Evolutionary conservation across 2,113 vertebrate species (phyloP).

Genomic region (Aramus guarauna): DNA sequence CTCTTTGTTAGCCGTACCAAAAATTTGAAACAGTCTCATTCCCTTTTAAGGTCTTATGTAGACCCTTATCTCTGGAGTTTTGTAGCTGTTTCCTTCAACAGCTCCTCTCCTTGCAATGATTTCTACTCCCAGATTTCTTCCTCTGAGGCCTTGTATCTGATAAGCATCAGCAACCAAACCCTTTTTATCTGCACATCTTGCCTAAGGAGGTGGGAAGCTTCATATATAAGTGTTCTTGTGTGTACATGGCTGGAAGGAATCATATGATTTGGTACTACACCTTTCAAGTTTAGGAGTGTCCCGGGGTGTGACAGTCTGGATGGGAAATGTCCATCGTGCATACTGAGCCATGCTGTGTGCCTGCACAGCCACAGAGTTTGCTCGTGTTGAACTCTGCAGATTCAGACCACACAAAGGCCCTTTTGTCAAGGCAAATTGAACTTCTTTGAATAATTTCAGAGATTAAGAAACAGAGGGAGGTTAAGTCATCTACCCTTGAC

Average conservation of each 20-base stretch:
- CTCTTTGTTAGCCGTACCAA: background rate
- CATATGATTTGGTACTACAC: background rate
- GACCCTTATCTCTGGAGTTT: background rate
- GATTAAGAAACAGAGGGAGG: background rate
- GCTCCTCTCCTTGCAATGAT: background rate
- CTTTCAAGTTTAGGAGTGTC: background rate
- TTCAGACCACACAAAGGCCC: background rate
- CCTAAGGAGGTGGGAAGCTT: background rate
- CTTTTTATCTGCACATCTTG: background rate
- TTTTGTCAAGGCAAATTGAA: background rate
- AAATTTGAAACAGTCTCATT: background rate
- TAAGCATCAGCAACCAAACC: background rate
- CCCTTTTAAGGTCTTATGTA: conserved; percentile 1
- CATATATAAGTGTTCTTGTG: background rate
- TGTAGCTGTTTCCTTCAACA: background rate
- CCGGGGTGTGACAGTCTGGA: rapidly evolving
- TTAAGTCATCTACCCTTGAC: background rate
- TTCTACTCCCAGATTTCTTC: background rate
- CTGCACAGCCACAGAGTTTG: background rate
- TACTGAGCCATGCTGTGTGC: background rate
- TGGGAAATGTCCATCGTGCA: background rate
- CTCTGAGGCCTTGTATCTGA: background rate
- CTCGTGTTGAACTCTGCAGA: background rate
- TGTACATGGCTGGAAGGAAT: background rate
- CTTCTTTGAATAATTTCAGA: conserved; percentile 18